These are phyloP conservation scores for Deilephila porcellus DNA, from an alignment of 2,888 invertebrate genomes.

Conservation along the genomic window DNA sequence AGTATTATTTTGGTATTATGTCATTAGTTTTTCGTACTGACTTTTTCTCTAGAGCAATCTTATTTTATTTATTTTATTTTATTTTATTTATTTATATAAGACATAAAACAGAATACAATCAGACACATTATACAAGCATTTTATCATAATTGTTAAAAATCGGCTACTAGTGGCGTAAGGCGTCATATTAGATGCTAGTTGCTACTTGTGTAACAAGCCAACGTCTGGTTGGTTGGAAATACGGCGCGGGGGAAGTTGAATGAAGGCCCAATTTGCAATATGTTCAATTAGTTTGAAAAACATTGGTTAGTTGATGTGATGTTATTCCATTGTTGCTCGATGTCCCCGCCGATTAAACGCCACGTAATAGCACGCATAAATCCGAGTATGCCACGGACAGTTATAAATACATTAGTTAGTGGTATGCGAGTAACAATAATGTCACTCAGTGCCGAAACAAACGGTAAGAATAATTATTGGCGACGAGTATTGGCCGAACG, in stretches of 20 bases:
- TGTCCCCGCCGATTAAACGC: background rate
- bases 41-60: no score
- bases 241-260: background rate
- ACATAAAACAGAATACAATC: no score
- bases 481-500: conserved; percentile 1
- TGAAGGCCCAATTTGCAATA: background rate
- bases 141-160: no score
- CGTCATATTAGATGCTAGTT: no score
- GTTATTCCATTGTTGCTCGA: background rate
- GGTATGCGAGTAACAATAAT: conserved; percentile 1
- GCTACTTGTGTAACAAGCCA: no score
- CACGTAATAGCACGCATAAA: background rate
- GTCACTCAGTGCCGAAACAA: conserved; percentile 8
- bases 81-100: no score
- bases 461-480: conserved; percentile 1
- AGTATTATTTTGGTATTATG: no score
- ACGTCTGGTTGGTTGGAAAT: background rate
- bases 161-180: no score
- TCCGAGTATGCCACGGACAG: conserved; percentile 1
- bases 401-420: conserved; percentile 16
- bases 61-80: no score
- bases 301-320: background rate
- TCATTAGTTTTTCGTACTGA: no score
- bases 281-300: background rate
- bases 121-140: no score